phyloP scores from a whole-genome alignment of 23 tunicate genomes.

The Botrylloides violaceus region DNA sequence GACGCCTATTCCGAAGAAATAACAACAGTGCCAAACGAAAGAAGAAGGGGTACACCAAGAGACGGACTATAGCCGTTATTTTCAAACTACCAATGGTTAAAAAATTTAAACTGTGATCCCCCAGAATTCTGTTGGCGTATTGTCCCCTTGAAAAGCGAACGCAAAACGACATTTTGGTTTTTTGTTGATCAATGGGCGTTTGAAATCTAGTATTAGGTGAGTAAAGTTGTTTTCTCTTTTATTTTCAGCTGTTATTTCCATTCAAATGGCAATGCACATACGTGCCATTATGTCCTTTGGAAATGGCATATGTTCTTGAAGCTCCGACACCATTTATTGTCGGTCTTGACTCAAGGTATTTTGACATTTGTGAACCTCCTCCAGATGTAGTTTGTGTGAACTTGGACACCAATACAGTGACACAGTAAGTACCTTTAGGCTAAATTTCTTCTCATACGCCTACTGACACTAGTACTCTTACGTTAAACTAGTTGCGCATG shows the following conservation, averaged over 20 bases:
- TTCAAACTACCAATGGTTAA: too few species aligned
- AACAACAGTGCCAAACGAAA: too few species aligned
- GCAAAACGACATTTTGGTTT: too few species aligned
- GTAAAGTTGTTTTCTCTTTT: neutral
- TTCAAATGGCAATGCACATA: constrained; percentile 96
- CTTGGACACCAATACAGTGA: constrained; percentile 83
- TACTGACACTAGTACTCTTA: too few species aligned
- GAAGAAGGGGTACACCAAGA: too few species aligned
- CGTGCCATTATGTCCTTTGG: constrained; percentile 93
- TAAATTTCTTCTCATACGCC: too few species aligned
- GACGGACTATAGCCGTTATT: too few species aligned
- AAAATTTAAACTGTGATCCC: too few species aligned
- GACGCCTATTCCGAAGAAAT: too few species aligned
- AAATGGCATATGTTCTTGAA: constrained; percentile 82
- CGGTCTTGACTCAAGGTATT: constrained; percentile 89
- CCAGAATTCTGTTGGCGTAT: too few species aligned
- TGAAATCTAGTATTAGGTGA: neutral
- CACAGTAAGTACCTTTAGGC: constrained; percentile 64
- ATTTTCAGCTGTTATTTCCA: constrained; percentile 77
- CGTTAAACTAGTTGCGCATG: too few species aligned
- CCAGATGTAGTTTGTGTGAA: constrained; percentile 86
- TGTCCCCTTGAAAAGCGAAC: too few species aligned
- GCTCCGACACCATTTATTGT: constrained; percentile 92
- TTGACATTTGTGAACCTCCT: constrained; percentile 86
- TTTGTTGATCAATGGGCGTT: neutral